Evolutionary conservation across 2,797 vertebrate species (phyloP).

Genomic region (Perodicticus potto): DNA sequence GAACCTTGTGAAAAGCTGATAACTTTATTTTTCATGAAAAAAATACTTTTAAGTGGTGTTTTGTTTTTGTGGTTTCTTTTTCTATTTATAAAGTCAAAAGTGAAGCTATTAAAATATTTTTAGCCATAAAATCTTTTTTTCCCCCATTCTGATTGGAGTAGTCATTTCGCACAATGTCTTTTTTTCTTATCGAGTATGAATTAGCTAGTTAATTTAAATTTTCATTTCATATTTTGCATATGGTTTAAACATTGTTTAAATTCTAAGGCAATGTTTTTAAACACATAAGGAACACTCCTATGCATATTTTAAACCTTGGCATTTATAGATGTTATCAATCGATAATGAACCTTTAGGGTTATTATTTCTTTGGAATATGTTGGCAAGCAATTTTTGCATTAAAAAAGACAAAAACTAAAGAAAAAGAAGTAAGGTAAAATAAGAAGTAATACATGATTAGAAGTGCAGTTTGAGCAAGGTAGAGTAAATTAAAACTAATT

Average conservation of each 20-base stretch:
- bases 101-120: constrained; percentile 30
- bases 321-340: not conserved
- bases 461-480: not conserved
- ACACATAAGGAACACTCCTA: not conserved
- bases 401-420: not conserved
- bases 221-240: not conserved
- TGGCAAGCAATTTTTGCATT: not conserved
- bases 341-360: not conserved
- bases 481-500: not conserved
- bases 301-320: not conserved
- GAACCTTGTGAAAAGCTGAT: not conserved
- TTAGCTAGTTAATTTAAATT: not conserved
- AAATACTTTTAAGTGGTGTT: not conserved
- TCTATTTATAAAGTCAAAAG: constrained; percentile 44
- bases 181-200: not conserved
- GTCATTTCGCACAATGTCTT: not conserved
- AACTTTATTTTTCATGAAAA: constrained; percentile 31
- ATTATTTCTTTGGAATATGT: not conserved
- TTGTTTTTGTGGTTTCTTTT: not conserved
- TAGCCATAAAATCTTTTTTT: not conserved
- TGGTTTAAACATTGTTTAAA: not conserved
- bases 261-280: not conserved
- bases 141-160: not conserved
- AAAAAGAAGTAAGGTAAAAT: not conserved
- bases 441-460: not conserved